Evolutionary conservation across 2,797 vertebrate species (phyloP).

Genomic region (Xerus rutilus): DNA sequence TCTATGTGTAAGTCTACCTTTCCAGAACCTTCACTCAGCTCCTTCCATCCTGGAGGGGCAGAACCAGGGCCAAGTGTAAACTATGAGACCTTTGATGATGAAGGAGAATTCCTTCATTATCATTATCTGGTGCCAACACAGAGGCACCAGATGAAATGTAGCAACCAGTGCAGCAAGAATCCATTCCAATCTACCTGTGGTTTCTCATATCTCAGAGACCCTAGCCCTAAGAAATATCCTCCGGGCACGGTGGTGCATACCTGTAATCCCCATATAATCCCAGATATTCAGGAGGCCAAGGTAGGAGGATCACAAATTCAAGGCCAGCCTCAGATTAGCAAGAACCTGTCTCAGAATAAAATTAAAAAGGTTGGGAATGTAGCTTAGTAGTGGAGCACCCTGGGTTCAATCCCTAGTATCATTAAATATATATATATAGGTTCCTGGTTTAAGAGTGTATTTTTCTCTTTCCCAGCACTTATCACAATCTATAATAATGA

Average conservation of each 20-base stretch:
- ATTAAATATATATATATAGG: too few species aligned
- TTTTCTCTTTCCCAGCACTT: not conserved
- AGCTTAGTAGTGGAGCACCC: too few species aligned
- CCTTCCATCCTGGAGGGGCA: not conserved
- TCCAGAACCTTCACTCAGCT: constrained; percentile 31
- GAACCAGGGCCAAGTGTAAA: not conserved
- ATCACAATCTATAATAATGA: not conserved
- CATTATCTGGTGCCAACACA: not conserved
- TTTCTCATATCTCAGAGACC: not conserved
- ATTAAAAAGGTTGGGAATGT: too few species aligned
- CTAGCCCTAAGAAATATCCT: not conserved
- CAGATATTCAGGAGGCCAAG: too few species aligned
- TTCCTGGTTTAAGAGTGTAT: not conserved
- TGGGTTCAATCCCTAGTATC: not conserved
- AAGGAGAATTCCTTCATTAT: too few species aligned
- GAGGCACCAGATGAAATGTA: not conserved
- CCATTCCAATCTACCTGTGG: not conserved
- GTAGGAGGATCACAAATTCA: too few species aligned
- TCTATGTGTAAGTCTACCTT: not conserved
- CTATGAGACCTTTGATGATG: not conserved
- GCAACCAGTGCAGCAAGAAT: not conserved
- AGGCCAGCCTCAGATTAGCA: too few species aligned
- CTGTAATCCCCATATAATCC: too few species aligned
- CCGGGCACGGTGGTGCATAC: too few species aligned
- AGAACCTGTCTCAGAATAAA: too few species aligned